Evolutionary conservation across 2,888 invertebrate genomes (phyloP), one percentile per base, ranked within the genome.

Genomic region (Aquatica leii): DNA sequence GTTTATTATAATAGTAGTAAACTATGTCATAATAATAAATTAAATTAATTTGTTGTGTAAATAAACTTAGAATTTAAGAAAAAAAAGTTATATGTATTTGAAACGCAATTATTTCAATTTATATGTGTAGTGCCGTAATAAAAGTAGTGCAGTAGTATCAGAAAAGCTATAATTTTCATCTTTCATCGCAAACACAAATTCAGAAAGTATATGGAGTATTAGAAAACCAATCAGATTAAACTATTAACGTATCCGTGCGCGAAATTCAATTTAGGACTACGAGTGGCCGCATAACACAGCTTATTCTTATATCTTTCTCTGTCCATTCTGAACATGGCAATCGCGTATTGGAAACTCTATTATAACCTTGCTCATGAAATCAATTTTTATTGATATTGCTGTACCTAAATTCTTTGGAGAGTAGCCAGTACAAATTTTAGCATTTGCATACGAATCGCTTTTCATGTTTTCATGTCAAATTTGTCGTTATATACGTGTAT

Each of bases 301-400:
- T 78, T 75, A 75, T 74, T 74, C 73, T 70, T 75, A 67, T 73
- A 72, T 70, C 70, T 64, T 69, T 64, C 68, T 65, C 55, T 59
- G 62, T 53, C 62, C 62, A 65, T 64, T 51, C 59, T 65, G 55
- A 65, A 67, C 64, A 59, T 62, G 54, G 53, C 61, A 62, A 59
- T 66, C 66, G 67, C 69, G 65, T 68, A 69, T 66, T 68, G 73
- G 43, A 72, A 77, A 76, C 74, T 74, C 77, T 70, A 77, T 78
- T 78, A 78, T 76, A 75, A 74, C 73, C 69, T 67, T 71, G 75
- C 77, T 78, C 77, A 78, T 78, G 76, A 77, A 76, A 76, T 76
- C 76, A 74, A 76, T 76, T 74, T 75, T 74, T 70, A 74, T 72
- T 68, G 71, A 61, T 65, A 49, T 60, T 65, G 70, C 61, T 61